Evolutionary conservation across 2,113 vertebrate species (phyloP), one percentile per base, ranked within the genome.

Genomic region (Odocoileus virginianus): DNA sequence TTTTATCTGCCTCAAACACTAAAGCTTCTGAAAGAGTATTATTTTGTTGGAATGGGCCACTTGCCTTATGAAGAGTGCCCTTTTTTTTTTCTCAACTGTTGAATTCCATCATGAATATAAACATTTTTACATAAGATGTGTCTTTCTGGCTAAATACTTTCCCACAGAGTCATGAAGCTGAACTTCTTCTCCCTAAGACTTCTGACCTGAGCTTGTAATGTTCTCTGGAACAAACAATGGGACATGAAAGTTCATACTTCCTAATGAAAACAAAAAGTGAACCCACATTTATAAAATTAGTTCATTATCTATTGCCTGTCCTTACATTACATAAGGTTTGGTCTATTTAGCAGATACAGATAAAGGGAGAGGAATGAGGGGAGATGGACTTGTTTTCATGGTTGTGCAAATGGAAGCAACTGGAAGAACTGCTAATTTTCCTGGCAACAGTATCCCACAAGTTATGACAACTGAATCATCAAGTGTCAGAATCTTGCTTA

Each of bases 261-360:
- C 74, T 90, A 55, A 94, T 71, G 67, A 76, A 91, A 93, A 71
- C 27, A 95, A 94, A 95, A 93, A 88, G n/a, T 36, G 50, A 94
- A 45, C 16, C 33, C 61, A 87, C 91, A 55, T 64, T 83, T 78
- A 95, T 86, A 61, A 86, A 79, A 85, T 87, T 78, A 87, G 45
- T 54, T 87, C 55, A 83, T 50, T 79, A 36, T 83, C 25, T 94
- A 78, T 81, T 92, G 82, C 12, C 67, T 83, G 60, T 54, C 92
- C 83, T 54, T 79, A 55, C 84, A 93, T 94, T 86, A 85, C 90
- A 58, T 92, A 83, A 97, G 21, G 3, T 94, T 93, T 88, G 78
- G 40, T 54, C 85, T 91, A 58, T 94, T 96, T 89, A n/a, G 76
- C 58, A 85, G 54, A 57, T 50, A 25, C 12, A 78, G 64, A 84